Evolutionary conservation across 2,113 vertebrate genomes (phyloP), one percentile per base, ranked within the genome.

Genomic region (Turdus rufiventris): DNA sequence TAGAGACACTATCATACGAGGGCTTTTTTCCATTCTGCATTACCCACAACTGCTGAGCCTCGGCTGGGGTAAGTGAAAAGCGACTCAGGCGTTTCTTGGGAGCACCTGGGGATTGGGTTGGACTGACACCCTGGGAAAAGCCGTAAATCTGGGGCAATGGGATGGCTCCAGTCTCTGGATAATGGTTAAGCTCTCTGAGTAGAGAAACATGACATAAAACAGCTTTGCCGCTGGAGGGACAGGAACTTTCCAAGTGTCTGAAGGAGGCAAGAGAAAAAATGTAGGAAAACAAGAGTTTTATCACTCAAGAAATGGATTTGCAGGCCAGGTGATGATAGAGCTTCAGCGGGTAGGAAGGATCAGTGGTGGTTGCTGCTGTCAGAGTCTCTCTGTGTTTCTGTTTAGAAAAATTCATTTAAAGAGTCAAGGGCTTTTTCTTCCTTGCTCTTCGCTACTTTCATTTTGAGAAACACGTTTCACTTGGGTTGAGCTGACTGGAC

Each of bases 21-120:
- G 80, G 97, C 97, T 96, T 97, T 97, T 97, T 89, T 93, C 94
- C 82, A 85, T 95, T 77, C 94, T 91, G 96, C 95, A 96, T 95
- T 90, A 57, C 95, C 93, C 96, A 88, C 96, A 82, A 65, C 96
- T 36, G 81, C 97, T 86, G 96, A 97, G 94, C 94, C 95, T 94
- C 63, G 67, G 57, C 89, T 28, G 54, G 97, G 98, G 98, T 98
- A 98, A 98, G 98, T 98, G 91, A 38, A 90, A 85, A 88, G 84
- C 71, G 6, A 88, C 81, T 87, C 45, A 51, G 78, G 34, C 29
- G 10, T 91, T 92, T 95, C 74, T 77, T 34, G 77, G 28, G 92
- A 91, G 40, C 93, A 92, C 56, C 77, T 76, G 43, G 85, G 74
- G 36, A 57, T 80, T 89, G 3, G 0, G 83, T 72, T 45, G 45